These are phyloP conservation scores for Grallaria varia DNA, from an alignment of 2,113 vertebrate species.

Conservation along the genomic window DNA sequence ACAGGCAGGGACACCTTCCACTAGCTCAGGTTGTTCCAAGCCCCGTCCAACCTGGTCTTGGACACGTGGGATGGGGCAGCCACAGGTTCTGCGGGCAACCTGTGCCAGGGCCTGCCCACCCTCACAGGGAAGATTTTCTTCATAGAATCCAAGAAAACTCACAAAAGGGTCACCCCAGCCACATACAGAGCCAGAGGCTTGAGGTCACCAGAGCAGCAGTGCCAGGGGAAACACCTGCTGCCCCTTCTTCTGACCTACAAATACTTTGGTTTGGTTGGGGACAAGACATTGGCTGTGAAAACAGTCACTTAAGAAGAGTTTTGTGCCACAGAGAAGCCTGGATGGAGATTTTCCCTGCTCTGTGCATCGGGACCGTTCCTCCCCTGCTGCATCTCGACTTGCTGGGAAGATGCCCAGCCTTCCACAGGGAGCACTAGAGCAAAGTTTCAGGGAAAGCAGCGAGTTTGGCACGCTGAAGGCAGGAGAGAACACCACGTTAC, in stretches of 20 bases:
- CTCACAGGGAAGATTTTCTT: not conserved
- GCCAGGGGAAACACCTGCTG: fast-evolving
- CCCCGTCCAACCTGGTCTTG: not conserved
- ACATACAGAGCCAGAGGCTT: fast-evolving
- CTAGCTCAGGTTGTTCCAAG: not conserved
- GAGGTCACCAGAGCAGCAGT: not conserved
- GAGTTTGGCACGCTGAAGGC: fast-evolving
- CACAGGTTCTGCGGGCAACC: not conserved
- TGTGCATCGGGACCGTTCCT: fast-evolving
- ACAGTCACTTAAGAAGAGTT: fast-evolving
- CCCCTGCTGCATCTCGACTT: not conserved
- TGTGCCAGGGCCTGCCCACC: not conserved
- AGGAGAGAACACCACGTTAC: fast-evolving
- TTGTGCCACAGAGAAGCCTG: not conserved
- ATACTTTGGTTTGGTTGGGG: fast-evolving
- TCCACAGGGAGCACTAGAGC: not conserved
- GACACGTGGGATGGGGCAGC: not conserved
- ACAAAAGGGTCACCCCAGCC: not conserved
- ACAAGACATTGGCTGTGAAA: not conserved
- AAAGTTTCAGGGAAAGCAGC: not conserved
- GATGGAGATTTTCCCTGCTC: not conserved
- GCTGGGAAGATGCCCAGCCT: not conserved
- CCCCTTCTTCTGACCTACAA: fast-evolving
- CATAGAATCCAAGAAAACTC: fast-evolving
- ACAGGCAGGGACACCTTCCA: not conserved